phyloP scores from a whole-genome alignment of 1,140 invertebrate genomes.

The Camponotus floridanus region DNA sequence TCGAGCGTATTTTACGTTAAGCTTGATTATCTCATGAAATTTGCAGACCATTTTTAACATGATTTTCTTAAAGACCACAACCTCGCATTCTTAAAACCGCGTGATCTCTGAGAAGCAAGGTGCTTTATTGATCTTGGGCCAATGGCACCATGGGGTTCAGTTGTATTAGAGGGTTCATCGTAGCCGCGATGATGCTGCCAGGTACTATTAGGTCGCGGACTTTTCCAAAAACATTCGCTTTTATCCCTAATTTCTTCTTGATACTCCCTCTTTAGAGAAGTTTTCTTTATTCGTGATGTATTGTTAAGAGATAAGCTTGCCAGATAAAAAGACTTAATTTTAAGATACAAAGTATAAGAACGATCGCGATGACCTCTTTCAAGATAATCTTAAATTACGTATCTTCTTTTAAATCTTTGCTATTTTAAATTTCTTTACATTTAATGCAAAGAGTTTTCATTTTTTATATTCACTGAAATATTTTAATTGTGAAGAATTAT shows the following conservation, averaged over 20 bases:
- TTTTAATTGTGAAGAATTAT: neutral
- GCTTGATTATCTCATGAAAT: neutral
- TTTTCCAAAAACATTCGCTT: conserved; percentile 44
- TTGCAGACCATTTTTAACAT: conserved; percentile 3
- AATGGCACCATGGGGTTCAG: conserved; percentile 58
- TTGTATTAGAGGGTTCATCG: conserved; percentile 70
- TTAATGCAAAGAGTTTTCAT: neutral
- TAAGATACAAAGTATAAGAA: neutral
- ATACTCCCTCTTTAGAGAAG: neutral
- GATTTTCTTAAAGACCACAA: conserved; percentile 10
- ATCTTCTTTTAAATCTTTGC: neutral
- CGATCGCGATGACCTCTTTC: neutral
- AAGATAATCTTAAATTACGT: neutral
- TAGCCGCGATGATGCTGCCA: neutral
- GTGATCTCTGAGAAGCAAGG: conserved; percentile 58
- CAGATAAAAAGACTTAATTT: conserved; percentile 11
- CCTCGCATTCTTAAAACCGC: conserved; percentile 49
- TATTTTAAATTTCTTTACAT: neutral
- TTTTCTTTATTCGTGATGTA: neutral
- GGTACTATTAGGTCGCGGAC: conserved; percentile 43
- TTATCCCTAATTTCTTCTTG: neutral
- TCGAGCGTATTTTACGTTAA: neutral
- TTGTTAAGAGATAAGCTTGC: neutral
- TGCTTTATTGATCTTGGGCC: conserved; percentile 73
- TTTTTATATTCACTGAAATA: neutral